These are phyloP conservation scores for Lutjanus argentimaculatus DNA, from an alignment of 2,797 vertebrate species.

Conservation along the genomic window DNA sequence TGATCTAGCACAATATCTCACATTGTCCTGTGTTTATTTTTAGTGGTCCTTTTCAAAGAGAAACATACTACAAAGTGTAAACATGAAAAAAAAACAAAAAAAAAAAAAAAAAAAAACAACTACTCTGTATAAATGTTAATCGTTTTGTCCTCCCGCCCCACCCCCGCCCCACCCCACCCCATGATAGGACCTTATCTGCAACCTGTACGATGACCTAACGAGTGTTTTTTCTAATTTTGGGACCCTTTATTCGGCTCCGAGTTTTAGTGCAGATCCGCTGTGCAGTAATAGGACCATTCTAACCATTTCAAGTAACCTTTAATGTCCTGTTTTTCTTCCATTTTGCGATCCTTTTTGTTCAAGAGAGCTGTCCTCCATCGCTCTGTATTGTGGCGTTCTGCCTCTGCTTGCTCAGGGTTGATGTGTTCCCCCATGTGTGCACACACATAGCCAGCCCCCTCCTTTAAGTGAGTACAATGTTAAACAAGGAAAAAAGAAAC, in stretches of 20 bases:
- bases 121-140: constrained; percentile 68
- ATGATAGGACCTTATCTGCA: constrained; percentile 68
- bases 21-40: constrained; percentile 79
- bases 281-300: constrained; percentile 70
- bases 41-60: constrained; percentile 86
- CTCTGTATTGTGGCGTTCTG: constrained; percentile 85
- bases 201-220: constrained; percentile 72
- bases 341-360: constrained; percentile 72
- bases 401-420: constrained; percentile 75
- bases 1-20: constrained; percentile 78
- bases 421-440: constrained; percentile 48
- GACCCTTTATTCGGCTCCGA: constrained; percentile 64
- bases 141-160: constrained; percentile 26
- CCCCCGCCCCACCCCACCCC: constrained; percentile 10
- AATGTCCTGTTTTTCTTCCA: constrained; percentile 62
- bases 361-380: constrained; percentile 64
- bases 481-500: constrained; percentile 77
- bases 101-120: constrained; percentile 61
- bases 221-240: constrained; percentile 75
- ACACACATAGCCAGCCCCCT: constrained; percentile 45
- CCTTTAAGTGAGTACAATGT: constrained; percentile 70
- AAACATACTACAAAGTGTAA: constrained; percentile 82
- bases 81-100: constrained; percentile 75
- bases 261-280: constrained; percentile 79
- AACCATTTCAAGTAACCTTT: constrained; percentile 80